Evolutionary conservation across 2,888 invertebrate genomes (phyloP), one percentile per base, ranked within the genome.

Genomic region (Leucophenga montana): DNA sequence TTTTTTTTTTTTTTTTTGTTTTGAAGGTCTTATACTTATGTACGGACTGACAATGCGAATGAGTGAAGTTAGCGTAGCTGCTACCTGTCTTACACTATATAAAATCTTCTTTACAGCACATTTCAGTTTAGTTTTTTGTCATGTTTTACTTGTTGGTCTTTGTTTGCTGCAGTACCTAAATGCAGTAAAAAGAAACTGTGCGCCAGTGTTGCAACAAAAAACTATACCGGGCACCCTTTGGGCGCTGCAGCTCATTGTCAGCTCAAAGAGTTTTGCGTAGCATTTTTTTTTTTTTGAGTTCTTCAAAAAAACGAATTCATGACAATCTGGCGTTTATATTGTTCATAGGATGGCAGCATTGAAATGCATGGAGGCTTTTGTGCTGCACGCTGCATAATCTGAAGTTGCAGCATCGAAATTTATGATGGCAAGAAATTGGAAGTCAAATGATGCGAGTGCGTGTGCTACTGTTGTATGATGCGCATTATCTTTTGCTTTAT

Each of bases 21-120:
- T 59, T 59, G 14, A 59, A 27, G 22, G 59, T n/a, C 59, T 27
- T 31, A 59, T 31, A 27, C 27, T 27, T 22, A 16, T 11, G 11
- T 31, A 39, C 61, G 31, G 16, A 33, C 56, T 9, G 4, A 59
- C 59, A 59, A 59, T 33, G 33, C 31, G 59, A 31, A 33, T 59
- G 59, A 59, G 59, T 33, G 33, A 59, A 59, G 59, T 27, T 16
- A 59, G 74, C 8, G 33, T 33, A 76, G 76, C 78, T 67, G 84
- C 81, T 81, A 81, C 81, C 81, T 81, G 81, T 81, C 84, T 81
- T 81, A 81, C 81, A 84, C 81, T 79, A 81, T 82, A 81, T 84
- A 82, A 84, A 61, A 61, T 61, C 33, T 61, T 61, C 61, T 61
- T 61, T 61, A 61, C 61, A 61, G n/a, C 57, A 22, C 14, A 27